Evolutionary conservation across 2,113 vertebrate genomes (phyloP).

Genomic region (Vicugna pacos): DNA sequence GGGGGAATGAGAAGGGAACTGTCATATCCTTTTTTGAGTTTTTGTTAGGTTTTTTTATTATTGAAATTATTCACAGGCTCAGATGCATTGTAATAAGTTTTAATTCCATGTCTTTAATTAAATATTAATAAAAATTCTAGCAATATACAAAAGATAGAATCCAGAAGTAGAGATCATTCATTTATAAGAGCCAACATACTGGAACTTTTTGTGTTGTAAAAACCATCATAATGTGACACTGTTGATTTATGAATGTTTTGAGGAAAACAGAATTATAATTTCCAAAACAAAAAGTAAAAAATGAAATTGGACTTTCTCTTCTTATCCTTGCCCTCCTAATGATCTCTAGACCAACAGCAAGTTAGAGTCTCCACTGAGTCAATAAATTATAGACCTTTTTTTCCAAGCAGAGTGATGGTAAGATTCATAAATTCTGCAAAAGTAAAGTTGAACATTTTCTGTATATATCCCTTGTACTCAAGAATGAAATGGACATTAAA

Average conservation of each 20-base stretch:
- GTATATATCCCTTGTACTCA: neutral
- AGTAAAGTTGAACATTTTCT: neutral
- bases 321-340: neutral
- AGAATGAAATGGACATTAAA: neutral
- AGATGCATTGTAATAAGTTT: neutral
- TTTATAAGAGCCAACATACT: neutral
- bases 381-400: neutral
- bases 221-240: neutral
- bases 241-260: slow-evolving; percentile 4
- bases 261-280: slow-evolving; percentile 42
- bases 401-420: neutral
- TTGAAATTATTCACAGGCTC: neutral
- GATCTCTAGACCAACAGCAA: neutral
- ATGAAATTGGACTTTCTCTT: neutral
- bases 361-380: neutral
- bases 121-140: slow-evolving; percentile 20
- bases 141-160: slow-evolving; percentile 32
- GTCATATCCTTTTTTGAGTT: neutral
- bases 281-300: neutral
- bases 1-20: neutral
- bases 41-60: neutral
- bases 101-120: slow-evolving; percentile 29
- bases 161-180: neutral
- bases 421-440: neutral
- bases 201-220: neutral